Percentiles rank a stretch among this genome's conserved stretches.
Evolutionary conservation across 2,113 vertebrate genomes (phyloP).

Genomic region (Cephalophus harveyi): DNA sequence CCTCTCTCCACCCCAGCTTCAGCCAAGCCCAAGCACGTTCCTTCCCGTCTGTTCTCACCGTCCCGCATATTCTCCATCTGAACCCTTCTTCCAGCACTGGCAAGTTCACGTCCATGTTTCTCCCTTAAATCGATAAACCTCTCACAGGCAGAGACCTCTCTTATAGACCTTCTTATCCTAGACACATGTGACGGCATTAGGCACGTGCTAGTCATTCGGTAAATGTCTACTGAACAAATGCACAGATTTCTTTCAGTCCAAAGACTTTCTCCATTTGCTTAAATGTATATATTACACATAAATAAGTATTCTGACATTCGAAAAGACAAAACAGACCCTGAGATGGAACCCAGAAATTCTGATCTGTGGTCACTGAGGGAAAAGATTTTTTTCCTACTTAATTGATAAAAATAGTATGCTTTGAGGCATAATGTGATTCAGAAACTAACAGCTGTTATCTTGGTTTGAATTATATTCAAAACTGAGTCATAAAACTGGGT

Average conservation of each 20-base stretch:
- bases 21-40: not conserved
- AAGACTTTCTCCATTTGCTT: not conserved
- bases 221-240: not conserved
- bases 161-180: not conserved
- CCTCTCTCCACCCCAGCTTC: too few species aligned
- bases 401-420: not conserved
- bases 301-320: not conserved
- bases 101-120: not conserved
- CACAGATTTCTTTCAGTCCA: not conserved
- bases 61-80: not conserved
- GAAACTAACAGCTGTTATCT: not conserved
- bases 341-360: not conserved
- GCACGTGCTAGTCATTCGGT: not conserved
- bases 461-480: not conserved
- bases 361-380: not conserved
- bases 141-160: not conserved
- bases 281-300: not conserved
- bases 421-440: not conserved
- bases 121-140: not conserved
- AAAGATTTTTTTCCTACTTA: not conserved
- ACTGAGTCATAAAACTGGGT: not conserved
- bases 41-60: not conserved
- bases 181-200: not conserved
- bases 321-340: not conserved
- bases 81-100: not conserved